Base-by-base conservation (phyloP, 2,113 vertebrate species). In the Pterocles burchelli region DNA sequence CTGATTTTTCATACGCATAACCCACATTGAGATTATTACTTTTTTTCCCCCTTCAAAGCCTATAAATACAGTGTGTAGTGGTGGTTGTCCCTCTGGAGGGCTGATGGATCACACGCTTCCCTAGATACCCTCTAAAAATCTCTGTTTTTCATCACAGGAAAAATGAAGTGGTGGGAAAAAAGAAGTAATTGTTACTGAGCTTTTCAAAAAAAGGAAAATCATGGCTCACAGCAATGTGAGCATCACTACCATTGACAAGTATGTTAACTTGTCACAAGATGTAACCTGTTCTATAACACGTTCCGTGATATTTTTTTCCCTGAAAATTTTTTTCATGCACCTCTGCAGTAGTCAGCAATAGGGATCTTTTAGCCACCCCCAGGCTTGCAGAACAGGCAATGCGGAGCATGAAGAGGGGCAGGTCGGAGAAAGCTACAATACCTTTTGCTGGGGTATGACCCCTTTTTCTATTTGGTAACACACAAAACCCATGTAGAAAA, bases 21-120 rank as follows among this genome's bases (percentile, higher is more conserved):
- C 12, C 17, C 29, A n/a, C 17, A 15, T 33, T 9, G 20, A 15
- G 31, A 28, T 45, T 41, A 22, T 73, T 17, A 4, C 11, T 45
- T 28, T 17, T 15, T 0, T 1, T 2, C 1, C 3, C 8, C 8
- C 2, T 49, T 73, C 55, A 68, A 65, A 85, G 26, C 13, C 61
- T 52, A 14, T 36, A 49, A 85, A 34, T 36, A 14, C 11, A 46
- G 25, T 11, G 22, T 24, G 10, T 14, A 58, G 34, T 6, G 2
- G 25, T 55, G 31, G 45, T 62, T 89, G 59, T 54, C 11, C 15
- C 49, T 86, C 76, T 54, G 45, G 29, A 75, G 18, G 45, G 38
- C 43, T 58, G 67, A 21, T 51, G 34, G 38, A 59, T 76, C 48
- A 46, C 52, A 90, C 67, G 20, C 13, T 9, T 29, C 55, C 34